Conservation (phyloP, 2,888 invertebrate genomes). For the Mythimna loreyi region DNA sequence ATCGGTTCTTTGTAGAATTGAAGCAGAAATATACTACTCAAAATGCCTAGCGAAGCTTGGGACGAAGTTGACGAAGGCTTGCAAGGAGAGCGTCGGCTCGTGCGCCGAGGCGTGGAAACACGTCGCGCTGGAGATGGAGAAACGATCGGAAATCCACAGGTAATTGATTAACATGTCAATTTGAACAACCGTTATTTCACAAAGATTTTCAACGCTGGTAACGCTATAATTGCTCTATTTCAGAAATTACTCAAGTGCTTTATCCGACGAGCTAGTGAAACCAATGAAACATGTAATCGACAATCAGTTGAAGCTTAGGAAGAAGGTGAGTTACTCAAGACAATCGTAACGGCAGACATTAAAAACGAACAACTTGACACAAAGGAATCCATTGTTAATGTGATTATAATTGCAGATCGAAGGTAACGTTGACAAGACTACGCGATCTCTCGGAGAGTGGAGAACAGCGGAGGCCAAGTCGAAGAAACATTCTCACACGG, state of each 20-base stretch:
- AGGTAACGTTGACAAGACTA: conserved; percentile 96
- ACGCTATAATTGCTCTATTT: conserved; percentile 66
- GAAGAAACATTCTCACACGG: conserved; percentile 96
- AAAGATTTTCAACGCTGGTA: conserved; percentile 39
- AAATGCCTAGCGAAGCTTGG: conserved; percentile 97
- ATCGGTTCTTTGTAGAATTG: conserved; percentile 92
- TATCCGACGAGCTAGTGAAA: conserved; percentile 97
- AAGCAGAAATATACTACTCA: conserved; percentile 97
- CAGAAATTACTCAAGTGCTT: conserved; percentile 94
- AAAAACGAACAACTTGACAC: background rate
- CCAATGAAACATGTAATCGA: conserved; percentile 95
- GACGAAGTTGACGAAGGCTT: conserved; percentile 95
- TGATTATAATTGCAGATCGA: conserved; percentile 89
- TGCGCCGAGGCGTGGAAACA: conserved; percentile 98
- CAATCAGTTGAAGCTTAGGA: conserved; percentile 93
- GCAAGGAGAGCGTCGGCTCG: conserved; percentile 94
- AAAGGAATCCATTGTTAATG: conserved; percentile 24
- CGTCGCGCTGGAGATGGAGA: conserved; percentile 97
- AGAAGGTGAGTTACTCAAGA: conserved; percentile 88
- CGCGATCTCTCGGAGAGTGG: conserved; percentile 95
- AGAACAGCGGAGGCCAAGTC: conserved; percentile 96
- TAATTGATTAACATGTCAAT: conserved; percentile 65
- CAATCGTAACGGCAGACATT: conserved; percentile 7
- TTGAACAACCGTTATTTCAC: conserved; percentile 41
- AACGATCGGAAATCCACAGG: conserved; percentile 97